phyloP scores from a whole-genome alignment of 1,140 invertebrate genomes.

The Drosophila willistoni region DNA sequence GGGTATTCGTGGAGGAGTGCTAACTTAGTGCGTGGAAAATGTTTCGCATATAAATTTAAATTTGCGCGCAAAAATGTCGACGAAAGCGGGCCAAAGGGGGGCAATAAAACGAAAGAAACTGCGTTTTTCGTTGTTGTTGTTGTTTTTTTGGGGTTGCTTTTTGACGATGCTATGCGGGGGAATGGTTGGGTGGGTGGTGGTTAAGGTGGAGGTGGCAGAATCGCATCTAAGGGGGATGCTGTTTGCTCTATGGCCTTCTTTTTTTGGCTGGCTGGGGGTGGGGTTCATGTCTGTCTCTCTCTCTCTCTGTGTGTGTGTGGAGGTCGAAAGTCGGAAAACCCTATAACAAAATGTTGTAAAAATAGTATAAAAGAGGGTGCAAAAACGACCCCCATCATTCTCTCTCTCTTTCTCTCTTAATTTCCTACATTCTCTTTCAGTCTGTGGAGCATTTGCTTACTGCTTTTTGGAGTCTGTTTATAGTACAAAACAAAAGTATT shows the following conservation, averaged over 20 bases:
- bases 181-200: background rate
- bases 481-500: background rate
- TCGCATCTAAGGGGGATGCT: slow-evolving; percentile 18
- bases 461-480: background rate
- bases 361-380: slow-evolving; percentile 48
- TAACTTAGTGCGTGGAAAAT: slow-evolving; percentile 62
- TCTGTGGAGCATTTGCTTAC: background rate
- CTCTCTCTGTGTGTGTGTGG: slow-evolving; percentile 9
- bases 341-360: slow-evolving; percentile 72
- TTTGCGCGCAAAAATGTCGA: slow-evolving; percentile 67
- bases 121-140: slow-evolving; percentile 49
- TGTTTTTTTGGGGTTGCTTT: slow-evolving; percentile 60
- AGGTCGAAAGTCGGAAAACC: slow-evolving; percentile 43
- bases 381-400: slow-evolving; percentile 17
- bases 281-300: background rate
- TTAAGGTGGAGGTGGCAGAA: background rate
- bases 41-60: slow-evolving; percentile 73
- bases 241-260: background rate
- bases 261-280: background rate
- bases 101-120: slow-evolving; percentile 54
- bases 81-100: slow-evolving; percentile 42
- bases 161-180: background rate
- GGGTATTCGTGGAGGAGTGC: slow-evolving; percentile 24
- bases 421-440: background rate
- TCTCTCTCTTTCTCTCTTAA: background rate